Evolutionary conservation across 2,113 vertebrate species (phyloP).

Genomic region (Tiliqua scincoides): DNA sequence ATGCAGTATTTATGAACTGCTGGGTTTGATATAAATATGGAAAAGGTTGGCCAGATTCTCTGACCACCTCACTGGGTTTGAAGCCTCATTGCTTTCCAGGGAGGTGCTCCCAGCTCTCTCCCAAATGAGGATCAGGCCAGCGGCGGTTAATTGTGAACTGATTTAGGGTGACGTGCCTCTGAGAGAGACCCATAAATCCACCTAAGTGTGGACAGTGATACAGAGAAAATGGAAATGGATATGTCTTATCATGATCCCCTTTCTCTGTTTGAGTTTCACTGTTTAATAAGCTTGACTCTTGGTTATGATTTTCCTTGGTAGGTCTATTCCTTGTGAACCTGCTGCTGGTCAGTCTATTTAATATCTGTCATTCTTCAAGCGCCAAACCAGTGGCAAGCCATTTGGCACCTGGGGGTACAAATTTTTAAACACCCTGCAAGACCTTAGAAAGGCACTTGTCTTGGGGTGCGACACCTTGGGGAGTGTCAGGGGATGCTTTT

Average conservation of each 20-base stretch:
- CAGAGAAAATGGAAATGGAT: background rate
- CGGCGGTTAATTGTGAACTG: background rate
- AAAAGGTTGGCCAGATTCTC: background rate
- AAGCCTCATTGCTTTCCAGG: background rate
- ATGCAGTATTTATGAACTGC: background rate
- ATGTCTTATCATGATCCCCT: too few relatives aligned
- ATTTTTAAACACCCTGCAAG: too few relatives aligned
- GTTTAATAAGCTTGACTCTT: background rate
- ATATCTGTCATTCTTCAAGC: background rate
- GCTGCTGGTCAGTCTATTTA: background rate
- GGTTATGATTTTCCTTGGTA: background rate
- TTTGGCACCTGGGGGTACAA: too few relatives aligned
- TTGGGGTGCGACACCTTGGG: too few relatives aligned
- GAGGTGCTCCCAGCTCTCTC: background rate
- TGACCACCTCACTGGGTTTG: background rate
- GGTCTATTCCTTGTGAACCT: background rate
- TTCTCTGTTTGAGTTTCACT: background rate
- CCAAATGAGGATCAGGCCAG: background rate
- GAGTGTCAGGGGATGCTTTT: too few relatives aligned
- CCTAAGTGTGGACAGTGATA: background rate
- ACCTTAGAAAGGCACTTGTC: too few relatives aligned
- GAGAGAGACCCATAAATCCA: background rate
- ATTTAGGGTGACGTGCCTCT: background rate
- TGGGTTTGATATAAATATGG: slow-evolving; percentile 9
- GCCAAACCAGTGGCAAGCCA: too few relatives aligned